A percentile compares a stretch with the other conserved stretches of the same genome.
Evolutionary conservation across 2,888 invertebrate species (phyloP).

Genomic region (Meiosimyza platycephala): DNA sequence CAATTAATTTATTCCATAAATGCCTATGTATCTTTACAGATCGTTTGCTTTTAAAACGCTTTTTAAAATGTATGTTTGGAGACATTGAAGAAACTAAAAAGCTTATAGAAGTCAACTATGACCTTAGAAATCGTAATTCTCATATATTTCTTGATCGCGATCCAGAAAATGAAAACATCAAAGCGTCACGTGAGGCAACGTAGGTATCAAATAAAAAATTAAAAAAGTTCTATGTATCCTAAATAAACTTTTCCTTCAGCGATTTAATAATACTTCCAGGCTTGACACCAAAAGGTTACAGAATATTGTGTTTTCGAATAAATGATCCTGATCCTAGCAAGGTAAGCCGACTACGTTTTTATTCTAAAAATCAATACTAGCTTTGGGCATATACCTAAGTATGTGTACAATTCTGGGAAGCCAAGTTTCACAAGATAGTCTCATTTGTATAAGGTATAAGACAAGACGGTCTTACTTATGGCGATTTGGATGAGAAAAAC

Average conservation of each 20-base stretch:
- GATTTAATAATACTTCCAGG: slow-evolving; percentile 57
- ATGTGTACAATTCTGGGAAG: no score
- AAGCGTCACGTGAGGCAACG: slow-evolving; percentile 46
- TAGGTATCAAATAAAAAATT: slow-evolving; percentile 40
- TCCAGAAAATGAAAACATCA: slow-evolving; percentile 58
- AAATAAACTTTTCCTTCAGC: slow-evolving; percentile 40
- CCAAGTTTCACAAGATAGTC: no score
- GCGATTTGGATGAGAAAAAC: no score
- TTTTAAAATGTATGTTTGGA: slow-evolving; percentile 55
- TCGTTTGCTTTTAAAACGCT: slow-evolving; percentile 54
- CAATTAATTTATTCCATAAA: neutral
- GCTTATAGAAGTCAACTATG: slow-evolving; percentile 64
- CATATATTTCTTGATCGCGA: slow-evolving; percentile 70
- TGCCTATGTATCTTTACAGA: slow-evolving; percentile 52
- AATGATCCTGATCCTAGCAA: slow-evolving; percentile 55
- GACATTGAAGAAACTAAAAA: slow-evolving; percentile 57
- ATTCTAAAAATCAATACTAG: no score
- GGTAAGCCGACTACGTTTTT: slow-evolving; percentile 42
- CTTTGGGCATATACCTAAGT: no score
- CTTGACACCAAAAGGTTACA: slow-evolving; percentile 57
- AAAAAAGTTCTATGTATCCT: neutral
- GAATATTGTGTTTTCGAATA: slow-evolving; percentile 53
- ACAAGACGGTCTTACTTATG: no score
- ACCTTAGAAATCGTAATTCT: slow-evolving; percentile 68
- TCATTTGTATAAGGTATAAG: no score